phyloP scores from a whole-genome alignment of 1,140 invertebrate genomes.

The Cyclina sinensis region DNA sequence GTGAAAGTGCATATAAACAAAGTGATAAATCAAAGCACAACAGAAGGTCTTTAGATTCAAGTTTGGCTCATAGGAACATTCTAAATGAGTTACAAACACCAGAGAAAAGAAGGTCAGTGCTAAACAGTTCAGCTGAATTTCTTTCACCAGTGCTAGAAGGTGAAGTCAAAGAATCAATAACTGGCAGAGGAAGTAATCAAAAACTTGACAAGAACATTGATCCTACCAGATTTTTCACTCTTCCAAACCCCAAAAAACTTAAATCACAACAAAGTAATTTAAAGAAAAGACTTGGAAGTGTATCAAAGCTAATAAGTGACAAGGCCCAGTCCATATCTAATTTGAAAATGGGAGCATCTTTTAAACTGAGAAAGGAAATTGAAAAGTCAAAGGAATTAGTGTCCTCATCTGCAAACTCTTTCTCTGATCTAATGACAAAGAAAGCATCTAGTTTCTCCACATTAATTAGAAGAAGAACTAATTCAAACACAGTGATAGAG shows the following conservation, averaged over 20 bases:
- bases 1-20: slow-evolving; percentile 1
- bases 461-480: slow-evolving; percentile 54
- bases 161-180: not conserved
- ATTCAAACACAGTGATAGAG: slow-evolving; percentile 41
- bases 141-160: slow-evolving; percentile 55
- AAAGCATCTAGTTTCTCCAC: slow-evolving; percentile 56
- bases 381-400: slow-evolving; percentile 37
- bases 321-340: slow-evolving; percentile 46
- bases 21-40: not conserved
- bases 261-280: not conserved
- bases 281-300: slow-evolving; percentile 48
- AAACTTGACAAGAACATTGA: not conserved
- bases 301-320: slow-evolving; percentile 50
- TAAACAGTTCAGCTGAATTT: slow-evolving; percentile 44
- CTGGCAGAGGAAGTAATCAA: not conserved
- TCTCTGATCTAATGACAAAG: slow-evolving; percentile 54
- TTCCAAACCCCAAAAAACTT: slow-evolving; percentile 59
- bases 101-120: not conserved
- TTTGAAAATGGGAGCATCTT: slow-evolving; percentile 54
- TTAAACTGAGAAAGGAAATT: slow-evolving; percentile 52
- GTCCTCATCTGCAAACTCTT: slow-evolving; percentile 41
- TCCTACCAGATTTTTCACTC: slow-evolving; percentile 51
- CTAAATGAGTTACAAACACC: not conserved
- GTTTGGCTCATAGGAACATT: slow-evolving; percentile 25
- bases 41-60: slow-evolving; percentile 60